phyloP scores from a whole-genome alignment of 30 jellyfish, hydroid and myxozoan species.

The Phacellophora camtschatica region DNA sequence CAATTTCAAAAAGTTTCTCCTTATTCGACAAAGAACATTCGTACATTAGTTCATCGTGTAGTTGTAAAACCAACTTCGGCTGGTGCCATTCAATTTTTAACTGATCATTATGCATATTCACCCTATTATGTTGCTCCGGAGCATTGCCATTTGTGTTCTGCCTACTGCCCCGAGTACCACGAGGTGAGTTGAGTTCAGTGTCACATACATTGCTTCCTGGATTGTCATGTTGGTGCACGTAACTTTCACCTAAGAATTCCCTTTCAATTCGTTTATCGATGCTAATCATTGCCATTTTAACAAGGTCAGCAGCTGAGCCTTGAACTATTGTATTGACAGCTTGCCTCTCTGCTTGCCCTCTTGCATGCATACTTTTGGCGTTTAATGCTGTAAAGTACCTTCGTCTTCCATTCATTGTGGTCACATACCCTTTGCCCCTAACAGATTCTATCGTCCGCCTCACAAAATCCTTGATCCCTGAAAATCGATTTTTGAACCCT shows the following conservation, averaged over 20 bases:
- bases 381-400: constrained; percentile 79
- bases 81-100: neutral
- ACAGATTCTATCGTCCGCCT: constrained; percentile 67
- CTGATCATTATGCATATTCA: neutral
- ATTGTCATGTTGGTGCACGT: neutral
- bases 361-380: constrained; percentile 62
- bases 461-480: constrained; percentile 46
- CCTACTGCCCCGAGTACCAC: neutral
- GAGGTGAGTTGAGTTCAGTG: neutral
- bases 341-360: constrained; percentile 96
- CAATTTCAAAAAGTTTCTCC: constrained; percentile 30
- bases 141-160: too few species aligned
- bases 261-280: constrained; percentile 36
- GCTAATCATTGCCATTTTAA: constrained; percentile 76
- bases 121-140: too few species aligned
- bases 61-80: constrained; percentile 82
- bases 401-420: constrained; percentile 68
- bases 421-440: constrained; percentile 72
- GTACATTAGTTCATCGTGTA: constrained; percentile 94
- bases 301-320: constrained; percentile 98
- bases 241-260: constrained; percentile 3
- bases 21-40: constrained; percentile 60
- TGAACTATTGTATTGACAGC: constrained; percentile 91
- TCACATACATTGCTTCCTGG: neutral
- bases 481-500: constrained; percentile 56